These are phyloP conservation scores for Odobenus rosmarus DNA, from an alignment of 2,113 vertebrate species.

Conservation along the genomic window DNA sequence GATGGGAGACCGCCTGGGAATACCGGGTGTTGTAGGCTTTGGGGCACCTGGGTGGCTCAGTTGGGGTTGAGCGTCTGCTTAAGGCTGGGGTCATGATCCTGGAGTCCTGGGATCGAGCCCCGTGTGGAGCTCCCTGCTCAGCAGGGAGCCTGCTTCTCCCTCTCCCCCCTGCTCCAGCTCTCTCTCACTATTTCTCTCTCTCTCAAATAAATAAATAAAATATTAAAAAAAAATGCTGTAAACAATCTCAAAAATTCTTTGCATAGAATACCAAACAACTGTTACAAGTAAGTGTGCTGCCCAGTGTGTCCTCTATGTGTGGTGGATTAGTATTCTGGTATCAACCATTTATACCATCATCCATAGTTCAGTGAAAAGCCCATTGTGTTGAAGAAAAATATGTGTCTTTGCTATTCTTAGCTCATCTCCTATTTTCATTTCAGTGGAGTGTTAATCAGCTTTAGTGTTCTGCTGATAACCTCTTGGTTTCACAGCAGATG, in stretches of 20 bases:
- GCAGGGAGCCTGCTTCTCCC: background rate
- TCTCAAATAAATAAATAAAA: background rate
- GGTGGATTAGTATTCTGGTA: background rate
- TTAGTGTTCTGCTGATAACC: background rate
- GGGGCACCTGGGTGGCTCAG: background rate
- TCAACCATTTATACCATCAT: background rate
- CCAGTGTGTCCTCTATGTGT: accelerated
- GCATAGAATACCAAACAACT: background rate
- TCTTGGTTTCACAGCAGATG: background rate
- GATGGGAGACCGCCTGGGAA: too few species aligned
- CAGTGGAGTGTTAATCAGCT: background rate
- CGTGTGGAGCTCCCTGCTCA: too few species aligned
- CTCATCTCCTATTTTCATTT: background rate
- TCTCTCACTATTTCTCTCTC: background rate
- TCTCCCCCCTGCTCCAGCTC: background rate
- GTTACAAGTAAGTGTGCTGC: background rate
- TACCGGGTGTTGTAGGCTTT: background rate
- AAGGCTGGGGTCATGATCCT: background rate
- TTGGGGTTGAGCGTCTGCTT: background rate
- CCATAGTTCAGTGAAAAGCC: background rate
- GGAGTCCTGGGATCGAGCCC: background rate
- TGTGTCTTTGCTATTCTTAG: background rate
- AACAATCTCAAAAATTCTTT: background rate
- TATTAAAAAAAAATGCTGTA: background rate
- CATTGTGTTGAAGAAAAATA: background rate